A percentile compares a stretch with the other conserved stretches of the same genome.
phyloP scores from a whole-genome alignment of 2,888 invertebrate genomes.

The Drosophila tripunctata region DNA sequence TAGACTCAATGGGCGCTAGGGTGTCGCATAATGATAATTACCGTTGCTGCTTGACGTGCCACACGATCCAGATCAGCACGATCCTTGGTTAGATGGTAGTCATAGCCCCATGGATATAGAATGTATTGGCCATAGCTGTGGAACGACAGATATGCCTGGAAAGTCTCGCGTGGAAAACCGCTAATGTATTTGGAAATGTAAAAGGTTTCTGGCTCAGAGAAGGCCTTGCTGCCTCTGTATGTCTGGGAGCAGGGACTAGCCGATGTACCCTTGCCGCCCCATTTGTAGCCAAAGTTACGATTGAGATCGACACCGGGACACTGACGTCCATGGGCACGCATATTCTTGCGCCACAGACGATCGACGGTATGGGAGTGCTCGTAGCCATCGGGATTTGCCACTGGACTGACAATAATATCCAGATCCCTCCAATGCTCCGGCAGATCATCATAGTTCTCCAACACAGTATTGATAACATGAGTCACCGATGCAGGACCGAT shows the following conservation, averaged over 20 bases:
- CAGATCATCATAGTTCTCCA: slow-evolving; percentile 88
- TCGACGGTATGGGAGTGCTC: slow-evolving; percentile 92
- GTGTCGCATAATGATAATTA: too few species aligned
- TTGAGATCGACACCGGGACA: slow-evolving; percentile 93
- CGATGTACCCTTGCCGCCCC: slow-evolving; percentile 94
- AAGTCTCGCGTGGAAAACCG: slow-evolving; percentile 85
- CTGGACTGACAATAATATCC: slow-evolving; percentile 92
- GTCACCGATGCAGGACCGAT: slow-evolving; percentile 92
- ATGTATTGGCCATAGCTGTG: slow-evolving; percentile 95
- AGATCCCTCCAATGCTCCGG: slow-evolving; percentile 89
- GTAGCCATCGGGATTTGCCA: slow-evolving; percentile 94
- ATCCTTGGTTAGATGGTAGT: slow-evolving; percentile 89
- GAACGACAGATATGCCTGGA: slow-evolving; percentile 90
- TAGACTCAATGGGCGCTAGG: too few species aligned
- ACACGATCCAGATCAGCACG: slow-evolving; percentile 88
- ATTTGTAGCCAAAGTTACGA: slow-evolving; percentile 94
- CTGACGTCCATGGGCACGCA: slow-evolving; percentile 85
- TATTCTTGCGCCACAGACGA: slow-evolving; percentile 93
- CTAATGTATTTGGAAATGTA: slow-evolving; percentile 87
- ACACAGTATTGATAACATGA: slow-evolving; percentile 89
- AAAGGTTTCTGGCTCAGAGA: slow-evolving; percentile 94
- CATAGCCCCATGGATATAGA: slow-evolving; percentile 94
- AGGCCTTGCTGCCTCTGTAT: slow-evolving; percentile 90
- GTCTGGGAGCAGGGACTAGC: slow-evolving; percentile 92
- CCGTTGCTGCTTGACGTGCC: slow-evolving; percentile 89